phyloP scores from a whole-genome alignment of 2,113 vertebrate genomes.

The Trematocara stigmaticum region DNA sequence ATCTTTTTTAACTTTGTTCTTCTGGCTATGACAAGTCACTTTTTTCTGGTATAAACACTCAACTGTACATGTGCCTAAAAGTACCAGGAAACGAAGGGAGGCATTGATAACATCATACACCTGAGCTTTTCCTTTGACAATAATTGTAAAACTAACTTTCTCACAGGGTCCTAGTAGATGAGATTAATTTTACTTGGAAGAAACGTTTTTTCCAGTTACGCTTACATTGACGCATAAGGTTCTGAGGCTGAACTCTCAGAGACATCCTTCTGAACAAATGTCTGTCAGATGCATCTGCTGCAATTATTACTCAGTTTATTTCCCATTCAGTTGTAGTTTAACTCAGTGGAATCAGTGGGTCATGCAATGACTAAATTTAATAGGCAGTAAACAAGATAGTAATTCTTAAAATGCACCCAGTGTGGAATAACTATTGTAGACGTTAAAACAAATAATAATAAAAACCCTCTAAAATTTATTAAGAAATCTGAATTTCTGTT shows the following conservation, averaged over 20 bases:
- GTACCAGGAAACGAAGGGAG: neutral
- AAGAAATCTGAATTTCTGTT: neutral
- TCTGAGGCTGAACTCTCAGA: neutral
- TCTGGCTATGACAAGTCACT: neutral
- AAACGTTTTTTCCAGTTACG: neutral
- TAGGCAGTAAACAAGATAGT: neutral
- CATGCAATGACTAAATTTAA: neutral
- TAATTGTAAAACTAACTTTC: neutral
- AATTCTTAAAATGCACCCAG: neutral
- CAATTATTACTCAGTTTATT: neutral
- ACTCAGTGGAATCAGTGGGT: neutral
- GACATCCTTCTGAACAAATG: neutral
- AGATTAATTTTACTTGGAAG: neutral
- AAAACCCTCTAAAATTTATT: fast-evolving
- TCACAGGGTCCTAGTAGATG: neutral
- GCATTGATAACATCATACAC: neutral
- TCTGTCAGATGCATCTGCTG: neutral
- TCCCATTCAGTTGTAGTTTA: neutral
- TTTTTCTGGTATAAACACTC: neutral
- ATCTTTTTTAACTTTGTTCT: neutral
- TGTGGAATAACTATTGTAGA: neutral
- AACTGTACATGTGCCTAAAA: neutral
- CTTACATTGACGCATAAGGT: neutral
- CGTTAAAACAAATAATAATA: neutral
- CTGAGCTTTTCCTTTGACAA: neutral